These are phyloP conservation scores for Neolamprologus sp. DNA, from an alignment of 2,113 vertebrate genomes.

Conservation along the genomic window DNA sequence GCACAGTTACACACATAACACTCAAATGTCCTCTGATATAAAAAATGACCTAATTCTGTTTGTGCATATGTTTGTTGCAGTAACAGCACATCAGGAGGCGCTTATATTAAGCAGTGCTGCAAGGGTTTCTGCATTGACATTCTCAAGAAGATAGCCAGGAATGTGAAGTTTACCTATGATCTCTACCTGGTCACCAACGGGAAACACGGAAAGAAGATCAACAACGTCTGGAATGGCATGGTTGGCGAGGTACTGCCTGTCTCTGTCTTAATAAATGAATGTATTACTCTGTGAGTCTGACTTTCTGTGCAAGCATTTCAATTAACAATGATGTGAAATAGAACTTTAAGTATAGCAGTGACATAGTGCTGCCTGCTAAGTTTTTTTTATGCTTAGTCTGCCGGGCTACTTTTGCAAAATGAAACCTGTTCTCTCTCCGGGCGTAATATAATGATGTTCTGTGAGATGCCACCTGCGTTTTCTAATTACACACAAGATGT, in stretches of 20 bases:
- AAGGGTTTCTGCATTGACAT: slow-evolving; percentile 99
- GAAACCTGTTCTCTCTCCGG: neutral
- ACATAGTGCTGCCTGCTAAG: neutral
- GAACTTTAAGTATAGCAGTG: neutral
- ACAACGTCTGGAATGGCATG: slow-evolving; percentile 98
- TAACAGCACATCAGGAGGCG: slow-evolving; percentile 86
- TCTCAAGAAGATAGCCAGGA: slow-evolving; percentile 92
- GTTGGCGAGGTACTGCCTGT: slow-evolving; percentile 84
- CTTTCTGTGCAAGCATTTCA: neutral
- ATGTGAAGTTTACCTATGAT: slow-evolving; percentile 96
- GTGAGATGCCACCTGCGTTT: neutral
- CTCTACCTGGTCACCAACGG: slow-evolving; percentile 96
- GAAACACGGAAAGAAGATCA: slow-evolving; percentile 97
- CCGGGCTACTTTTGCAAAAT: neutral
- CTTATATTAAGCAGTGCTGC: slow-evolving; percentile 93
- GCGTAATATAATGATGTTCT: neutral
- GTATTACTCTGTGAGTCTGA: neutral
- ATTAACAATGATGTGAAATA: neutral
- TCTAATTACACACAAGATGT: neutral
- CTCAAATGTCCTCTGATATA: neutral
- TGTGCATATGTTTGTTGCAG: slow-evolving; percentile 67
- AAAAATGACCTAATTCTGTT: neutral
- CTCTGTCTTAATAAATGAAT: neutral
- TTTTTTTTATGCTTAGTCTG: neutral
- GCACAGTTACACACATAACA: neutral